Evolutionary conservation across 2,888 invertebrate species (phyloP), one percentile per base, ranked within the genome.

Genomic region (Idaea dimidiata): DNA sequence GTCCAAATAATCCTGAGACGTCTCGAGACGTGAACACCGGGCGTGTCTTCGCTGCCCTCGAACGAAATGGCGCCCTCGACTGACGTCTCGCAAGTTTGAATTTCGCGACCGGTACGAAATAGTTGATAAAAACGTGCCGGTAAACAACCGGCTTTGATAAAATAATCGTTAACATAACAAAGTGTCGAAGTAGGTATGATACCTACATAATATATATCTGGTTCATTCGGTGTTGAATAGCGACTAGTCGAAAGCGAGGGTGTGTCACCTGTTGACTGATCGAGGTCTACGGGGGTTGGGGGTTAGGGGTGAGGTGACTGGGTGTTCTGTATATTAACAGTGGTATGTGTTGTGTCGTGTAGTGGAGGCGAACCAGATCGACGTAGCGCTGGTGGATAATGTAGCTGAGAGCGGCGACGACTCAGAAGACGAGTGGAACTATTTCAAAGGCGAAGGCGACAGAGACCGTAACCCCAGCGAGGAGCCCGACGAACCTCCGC

Each of bases 351-450:
- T 80, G 72, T 79, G 76, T 43, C 81, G 70, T 83, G 83, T 80
- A 90, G 91, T 90, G 84, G 91, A 88, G 74, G 83, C 85, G 72
- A 82, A 87, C 89, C 89, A 91, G 86, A 87, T 89, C 72, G 91
- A 90, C 87, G 91, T 88, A 75, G 86, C 83, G 74, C 80, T 94
- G 84, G 93, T 94, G 89, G 95, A 95, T 92, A 95, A 95, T 94
- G 95, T 95, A 94, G 95, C 93, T 81, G 96, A 95, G 87, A 95
- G 94, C 78, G 94, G 95, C 78, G 95, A 95, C 75, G 96, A 96
- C 73, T 95, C 96, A 73, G 97, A 97, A 89, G 97, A 97, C 95
- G 97, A 97, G 95, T 97, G 96, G 97, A 96, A 97, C 86, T 97
- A 96, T 84, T 95, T 94, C 86, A 94, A 94, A 82, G 94, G 94